Percentiles rank a stretch among this genome's conserved stretches.
Conservation (phyloP, 2,888 invertebrate genomes). For the Eubasilissa splendida region DNA sequence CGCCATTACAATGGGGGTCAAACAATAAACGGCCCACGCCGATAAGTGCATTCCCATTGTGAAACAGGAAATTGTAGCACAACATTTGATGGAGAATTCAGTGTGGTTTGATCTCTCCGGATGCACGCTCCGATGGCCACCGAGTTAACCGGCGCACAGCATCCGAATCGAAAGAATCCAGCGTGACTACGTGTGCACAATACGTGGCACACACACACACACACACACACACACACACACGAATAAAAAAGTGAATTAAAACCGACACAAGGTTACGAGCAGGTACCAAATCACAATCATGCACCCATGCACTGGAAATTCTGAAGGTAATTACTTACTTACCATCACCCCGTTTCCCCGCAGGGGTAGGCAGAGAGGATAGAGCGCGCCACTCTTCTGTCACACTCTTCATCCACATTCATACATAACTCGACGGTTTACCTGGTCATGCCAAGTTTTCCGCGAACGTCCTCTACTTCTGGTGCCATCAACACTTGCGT, state of each 20-base stretch:
- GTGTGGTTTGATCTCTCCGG: conserved; percentile 27
- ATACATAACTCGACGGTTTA: not conserved
- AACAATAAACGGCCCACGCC: not conserved
- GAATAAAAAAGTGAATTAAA: no score
- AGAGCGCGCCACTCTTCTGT: not conserved
- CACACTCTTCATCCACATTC: not conserved
- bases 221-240: no score
- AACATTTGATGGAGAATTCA: not conserved
- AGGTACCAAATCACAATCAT: no score
- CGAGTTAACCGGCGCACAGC: conserved; percentile 23
- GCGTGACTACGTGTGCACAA: no score
- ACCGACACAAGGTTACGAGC: no score
- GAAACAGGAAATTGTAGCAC: conserved; percentile 4
- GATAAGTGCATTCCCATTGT: not conserved
- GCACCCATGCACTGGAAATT: no score
- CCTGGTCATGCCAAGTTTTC: no score
- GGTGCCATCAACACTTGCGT: no score
- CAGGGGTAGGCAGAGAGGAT: not conserved
- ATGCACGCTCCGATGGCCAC: conserved; percentile 23
- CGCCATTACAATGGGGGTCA: not conserved
- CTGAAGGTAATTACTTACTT: not conserved
- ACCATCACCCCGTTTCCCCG: not conserved
- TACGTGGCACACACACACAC: no score
- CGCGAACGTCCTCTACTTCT: no score
- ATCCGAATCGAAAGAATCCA: conserved; percentile 29